These are phyloP conservation scores for Trinorchestia longiramus DNA, from an alignment of 1,140 invertebrate species.

Conservation along the genomic window DNA sequence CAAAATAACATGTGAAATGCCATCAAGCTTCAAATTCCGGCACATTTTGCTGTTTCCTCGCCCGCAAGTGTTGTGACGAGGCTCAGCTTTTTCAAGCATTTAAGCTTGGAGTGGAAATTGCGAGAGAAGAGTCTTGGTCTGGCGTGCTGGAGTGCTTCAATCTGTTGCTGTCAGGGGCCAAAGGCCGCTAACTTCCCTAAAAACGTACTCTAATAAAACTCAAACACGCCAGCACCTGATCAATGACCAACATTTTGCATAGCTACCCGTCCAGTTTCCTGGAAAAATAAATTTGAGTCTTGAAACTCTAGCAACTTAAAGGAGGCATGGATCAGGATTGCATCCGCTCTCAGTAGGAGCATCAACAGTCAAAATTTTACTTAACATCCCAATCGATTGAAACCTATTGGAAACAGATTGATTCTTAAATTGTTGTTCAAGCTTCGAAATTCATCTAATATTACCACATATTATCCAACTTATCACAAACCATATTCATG, in stretches of 20 bases:
- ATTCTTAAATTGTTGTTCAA: no score
- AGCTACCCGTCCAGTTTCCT: background rate
- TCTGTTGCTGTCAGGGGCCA: background rate
- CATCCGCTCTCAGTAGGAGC: background rate
- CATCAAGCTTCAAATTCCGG: background rate
- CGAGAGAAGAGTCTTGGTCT: background rate
- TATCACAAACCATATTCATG: background rate
- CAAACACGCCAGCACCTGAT: slow-evolving; percentile 46
- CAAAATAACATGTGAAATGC: background rate
- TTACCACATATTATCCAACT: no score
- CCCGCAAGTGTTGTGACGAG: background rate
- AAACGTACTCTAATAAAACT: slow-evolving; percentile 32
- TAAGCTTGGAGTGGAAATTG: background rate
- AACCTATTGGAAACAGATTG: no score
- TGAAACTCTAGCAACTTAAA: background rate
- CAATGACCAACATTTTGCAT: slow-evolving; percentile 40
- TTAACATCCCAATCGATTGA: no score
- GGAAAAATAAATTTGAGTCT: background rate
- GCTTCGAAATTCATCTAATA: no score
- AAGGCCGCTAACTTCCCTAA: background rate
- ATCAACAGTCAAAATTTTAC: background rate
- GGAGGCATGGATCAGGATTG: background rate
- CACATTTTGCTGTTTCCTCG: background rate
- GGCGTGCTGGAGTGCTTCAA: slow-evolving; percentile 12
- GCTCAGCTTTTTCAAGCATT: background rate